Base-by-base conservation (phyloP, 2,888 invertebrate genomes). In the Caenorhabditis japonica region DNA sequence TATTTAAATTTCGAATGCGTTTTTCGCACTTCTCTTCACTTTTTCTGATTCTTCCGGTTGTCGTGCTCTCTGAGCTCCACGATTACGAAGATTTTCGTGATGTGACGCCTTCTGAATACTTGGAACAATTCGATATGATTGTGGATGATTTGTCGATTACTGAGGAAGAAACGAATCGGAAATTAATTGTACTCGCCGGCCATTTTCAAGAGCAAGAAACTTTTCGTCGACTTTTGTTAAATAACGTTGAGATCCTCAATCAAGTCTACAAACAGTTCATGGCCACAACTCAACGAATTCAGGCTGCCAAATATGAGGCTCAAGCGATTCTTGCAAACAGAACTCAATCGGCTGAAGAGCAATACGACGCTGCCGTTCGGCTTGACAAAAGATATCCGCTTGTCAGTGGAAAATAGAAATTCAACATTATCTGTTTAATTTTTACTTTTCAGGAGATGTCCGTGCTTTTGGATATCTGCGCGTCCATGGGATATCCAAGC, bases 391-490 rank as follows among this genome's bases (percentile, higher is more conserved):
- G 30, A 10, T 56, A 19, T 30, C 47, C 64, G 1, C 15, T 56
- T 30, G 62, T 62, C 3, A 51, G 43, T 25, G 27, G 23, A 17
- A 19, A 3, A 13, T 15, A 1, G 38, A 3, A 7, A 4, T 17
- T 23, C 19, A 15, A 0, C 13, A 41, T 19, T 49, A 27, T 27
- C n/a, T n/a, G n/a, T n/a, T n/a, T n/a, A n/a, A n/a, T n/a, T n/a
- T n/a, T n/a, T n/a, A n/a, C n/a, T n/a, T n/a, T 56, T 46, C 46
- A 55, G 62, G 64, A 64, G 33, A 56, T 64, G 55, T 56, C 56
- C 13, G 49, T 47, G 3, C 15, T 56, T 2, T 33, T 56, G 17
- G 43, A 56, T 10, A 56, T 64, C 17, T 49, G 55, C 7, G 30
- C 30, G 8, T 47, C 39, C 0, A 21, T 55, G 34, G 64, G 56